phyloP scores from a whole-genome alignment of 2,888 invertebrate species.

The Hedychridium roseum region DNA sequence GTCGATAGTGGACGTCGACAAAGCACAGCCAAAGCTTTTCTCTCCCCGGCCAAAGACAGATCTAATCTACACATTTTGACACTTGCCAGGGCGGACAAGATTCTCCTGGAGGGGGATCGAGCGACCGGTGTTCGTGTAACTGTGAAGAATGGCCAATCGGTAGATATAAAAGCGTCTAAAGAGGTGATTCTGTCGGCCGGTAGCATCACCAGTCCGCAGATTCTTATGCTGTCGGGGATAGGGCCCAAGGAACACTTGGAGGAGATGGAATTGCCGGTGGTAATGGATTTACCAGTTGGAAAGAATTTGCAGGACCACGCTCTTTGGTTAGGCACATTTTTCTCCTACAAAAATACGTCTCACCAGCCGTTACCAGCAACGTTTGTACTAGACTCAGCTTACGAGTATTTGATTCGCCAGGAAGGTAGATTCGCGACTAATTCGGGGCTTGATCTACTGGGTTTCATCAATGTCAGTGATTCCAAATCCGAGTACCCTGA shows the following conservation, averaged over 20 bases:
- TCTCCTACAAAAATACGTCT: conserved; percentile 32
- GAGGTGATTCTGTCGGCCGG: conserved; percentile 75
- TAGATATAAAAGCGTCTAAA: conserved; percentile 63
- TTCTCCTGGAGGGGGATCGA: conserved; percentile 65
- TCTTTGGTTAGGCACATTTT: conserved; percentile 42
- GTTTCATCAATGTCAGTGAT: conserved; percentile 67
- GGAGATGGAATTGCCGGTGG: conserved; percentile 61
- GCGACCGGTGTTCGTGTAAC: conserved; percentile 64
- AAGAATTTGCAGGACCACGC: conserved; percentile 69
- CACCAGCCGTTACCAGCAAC: not conserved
- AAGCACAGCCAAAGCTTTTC: conserved; percentile 62
- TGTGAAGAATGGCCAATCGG: conserved; percentile 48
- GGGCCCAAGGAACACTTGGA: conserved; percentile 67
- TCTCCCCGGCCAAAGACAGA: conserved; percentile 64
- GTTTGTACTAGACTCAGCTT: conserved; percentile 38
- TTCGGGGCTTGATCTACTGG: conserved; percentile 65
- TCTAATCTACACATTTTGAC: conserved; percentile 70
- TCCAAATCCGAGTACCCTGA: conserved; percentile 68
- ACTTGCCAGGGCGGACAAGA: conserved; percentile 67
- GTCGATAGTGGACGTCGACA: conserved; percentile 60
- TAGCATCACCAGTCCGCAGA: conserved; percentile 72
- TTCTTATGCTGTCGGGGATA: conserved; percentile 75
- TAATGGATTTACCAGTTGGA: conserved; percentile 67
- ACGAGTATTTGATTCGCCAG: conserved; percentile 63
- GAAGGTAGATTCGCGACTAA: conserved; percentile 63